A percentile compares a stretch with the other conserved stretches of the same genome.
Conservation (phyloP, 2,797 vertebrate genomes). For the Typhlichthys eigenmanni region DNA sequence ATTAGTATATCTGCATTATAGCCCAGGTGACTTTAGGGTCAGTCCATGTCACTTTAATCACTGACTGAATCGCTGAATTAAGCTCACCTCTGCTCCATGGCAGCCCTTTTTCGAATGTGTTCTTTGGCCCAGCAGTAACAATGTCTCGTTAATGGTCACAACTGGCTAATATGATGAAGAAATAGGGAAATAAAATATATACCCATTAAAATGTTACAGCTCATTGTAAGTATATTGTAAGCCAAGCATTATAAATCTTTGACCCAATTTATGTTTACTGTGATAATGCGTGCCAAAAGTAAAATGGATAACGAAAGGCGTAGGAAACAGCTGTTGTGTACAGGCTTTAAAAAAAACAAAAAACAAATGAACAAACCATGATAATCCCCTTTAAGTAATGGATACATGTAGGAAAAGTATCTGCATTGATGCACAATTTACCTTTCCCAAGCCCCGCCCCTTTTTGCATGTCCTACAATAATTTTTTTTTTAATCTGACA, state of each 20-base stretch:
- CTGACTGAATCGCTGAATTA: slow-evolving; percentile 10
- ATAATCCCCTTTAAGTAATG: too few relatives aligned
- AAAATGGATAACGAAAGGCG: neutral
- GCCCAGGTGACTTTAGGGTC: slow-evolving; percentile 24
- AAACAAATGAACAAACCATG: too few relatives aligned
- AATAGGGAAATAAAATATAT: slow-evolving; percentile 15
- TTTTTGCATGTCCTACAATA: too few relatives aligned
- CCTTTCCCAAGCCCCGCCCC: too few relatives aligned
- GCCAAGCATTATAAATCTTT: slow-evolving; percentile 5
- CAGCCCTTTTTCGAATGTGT: slow-evolving; percentile 8
- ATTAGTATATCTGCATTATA: too few relatives aligned
- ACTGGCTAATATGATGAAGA: too few relatives aligned
- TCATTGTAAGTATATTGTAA: slow-evolving; percentile 15
- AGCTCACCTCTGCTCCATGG: slow-evolving; percentile 8
- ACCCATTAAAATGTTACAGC: slow-evolving; percentile 25
- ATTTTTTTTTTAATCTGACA: too few relatives aligned
- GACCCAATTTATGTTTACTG: neutral
- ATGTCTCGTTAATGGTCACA: too few relatives aligned
- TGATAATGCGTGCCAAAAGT: neutral
- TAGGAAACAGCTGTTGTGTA: neutral
- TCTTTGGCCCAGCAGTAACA: slow-evolving; percentile 22
- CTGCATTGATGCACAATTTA: neutral
- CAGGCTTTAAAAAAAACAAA: neutral
- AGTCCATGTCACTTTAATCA: slow-evolving; percentile 26
- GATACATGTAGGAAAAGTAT: too few relatives aligned